Base-by-base conservation (phyloP, 2,113 vertebrate species). In the Oostethus manadensis region DNA sequence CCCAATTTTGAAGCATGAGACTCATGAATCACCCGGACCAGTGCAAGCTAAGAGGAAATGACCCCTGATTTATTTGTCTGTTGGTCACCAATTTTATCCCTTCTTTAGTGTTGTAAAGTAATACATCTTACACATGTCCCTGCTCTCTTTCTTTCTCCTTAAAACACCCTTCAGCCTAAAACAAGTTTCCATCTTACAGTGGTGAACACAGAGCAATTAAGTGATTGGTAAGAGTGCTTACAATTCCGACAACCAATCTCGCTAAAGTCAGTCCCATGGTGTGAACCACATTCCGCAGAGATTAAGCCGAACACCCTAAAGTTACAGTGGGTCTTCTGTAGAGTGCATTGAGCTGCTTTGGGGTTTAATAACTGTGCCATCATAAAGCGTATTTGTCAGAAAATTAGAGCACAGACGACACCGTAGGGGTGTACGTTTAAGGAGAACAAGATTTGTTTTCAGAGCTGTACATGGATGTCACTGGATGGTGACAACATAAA, bases 1-100 rank as follows among this genome's bases (percentile, higher is more conserved):
- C 33, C 50, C 44, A n/a, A 15, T 56, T 79, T 58, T 56, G 44
- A 71, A 55, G 51, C 50, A 49, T 65, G 75, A 18, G 13, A 64
- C 63, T 72, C 68, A 70, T 76, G 70, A 80, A 81, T 73, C 71
- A 81, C 64, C 60, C 16, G 16, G 2, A 67, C 71, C 58, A 56
- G 56, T 55, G 40, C 13, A 51, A 62, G 68, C 50, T 13, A 50
- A 71, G 59, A 70, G 66, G 45, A 20, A 40, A 68, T 70, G 73
- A 79, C 71, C 72, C 13, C 61, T 71, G 67, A 70, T 73, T 76
- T 35, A 68, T 73, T 64, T 51, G n/a, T 45, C 48, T 51, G 44
- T 63, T 67, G 68, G 56, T 42, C 48, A 65, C 20, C 42, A 21
- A 22, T 56, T 60, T 48, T 56, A n/a, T 58, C 46, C 58, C 13